Evolutionary conservation across 2,113 vertebrate species (phyloP), one percentile per base, ranked within the genome.

Genomic region (Malurus alboscapulatus): DNA sequence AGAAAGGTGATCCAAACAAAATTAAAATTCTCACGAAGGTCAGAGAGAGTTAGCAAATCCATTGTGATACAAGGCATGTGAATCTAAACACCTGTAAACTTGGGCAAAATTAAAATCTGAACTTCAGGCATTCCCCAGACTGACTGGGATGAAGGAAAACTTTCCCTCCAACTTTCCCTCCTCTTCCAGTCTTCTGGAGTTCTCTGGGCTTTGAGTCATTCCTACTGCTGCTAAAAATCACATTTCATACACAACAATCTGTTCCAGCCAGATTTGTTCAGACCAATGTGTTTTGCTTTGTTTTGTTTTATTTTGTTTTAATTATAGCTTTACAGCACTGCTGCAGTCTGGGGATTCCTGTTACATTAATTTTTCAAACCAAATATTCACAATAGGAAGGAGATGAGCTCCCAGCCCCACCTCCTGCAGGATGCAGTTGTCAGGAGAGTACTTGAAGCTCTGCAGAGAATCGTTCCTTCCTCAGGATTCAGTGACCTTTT

Each of bases 381-480:
- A 25, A 30, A 17, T 75, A 68, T 75, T 78, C 57, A 47, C 30
- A 65, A 42, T 26, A 84, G 84, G 65, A 96, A 96, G 66, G 8
- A 78, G 45, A 57, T 59, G 27, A 65, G 50, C n/a, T 87, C 61
- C n/a, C 34, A 68, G 14, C 10, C n/a, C 16, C 45, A 69, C 51
- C n/a, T 71, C 25, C 61, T 53, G 42, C 58, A 67, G 77, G 76
- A 75, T 32, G 61, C 17, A 15, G 4, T 65, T 95, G 61, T 94
- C 91, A 95, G 47, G 55, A 51, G 16, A 32, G 17, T 36, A 20
- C 38, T 76, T 87, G 54, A 91, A 66, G 10, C 29, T 84, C 54
- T 79, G 73, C 77, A 93, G 66, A 95, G 62, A 81, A 91, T 84
- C 57, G 53, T 94, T 95, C 88, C 92, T 93, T 94, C 50, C 81